Evolutionary conservation across 1,140 invertebrate species (phyloP), one percentile per base, ranked within the genome.

Genomic region (Hetaerina americana): DNA sequence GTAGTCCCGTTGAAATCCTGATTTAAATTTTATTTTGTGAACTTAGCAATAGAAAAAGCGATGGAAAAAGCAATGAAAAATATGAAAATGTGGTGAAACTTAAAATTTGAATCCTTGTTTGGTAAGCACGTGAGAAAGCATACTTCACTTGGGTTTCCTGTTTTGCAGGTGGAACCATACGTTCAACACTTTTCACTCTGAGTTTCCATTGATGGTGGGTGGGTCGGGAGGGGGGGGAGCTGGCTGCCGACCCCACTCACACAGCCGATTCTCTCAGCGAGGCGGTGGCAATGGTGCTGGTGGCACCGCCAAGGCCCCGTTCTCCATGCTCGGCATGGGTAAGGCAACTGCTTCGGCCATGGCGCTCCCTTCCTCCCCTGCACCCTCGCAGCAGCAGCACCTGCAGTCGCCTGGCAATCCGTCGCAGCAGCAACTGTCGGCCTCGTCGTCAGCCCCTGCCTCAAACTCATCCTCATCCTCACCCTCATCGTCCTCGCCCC

Each of bases 361-460:
- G n/a, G n/a, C n/a, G n/a, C n/a, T n/a, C n/a, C 70, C 68, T 29
- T 49, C 29, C 66, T 26, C 68, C 72, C 26, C 68, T 70, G 27
- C 73, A 75, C 69, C 49, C 28, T n/a, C 71, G 74, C 75, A 77
- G 29, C 76, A 79, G 66, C 75, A 81, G 75, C 77, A 80, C 74
- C 75, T 79, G 22, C 78, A 79, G 12, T 80, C 79, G 28, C 73
- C 80, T 0, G 80, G 78, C 67, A 80, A 79, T 76, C 74, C 81
- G 6, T 79, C 81, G 70, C 40, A 57, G 40, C 40, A 57, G 3
- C 40, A 18, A 2, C 15, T 57, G 40, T 57, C 40, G 2, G 10
- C 40, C 22, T 12, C 40, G 22, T n/a, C 40, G 75, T 80, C 29
- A 78, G 80, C 10, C 75, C 70, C 40, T 10, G 40, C 40, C 15